A percentile compares a stretch with the other conserved stretches of the same genome.
These are phyloP conservation scores for Lynx canadensis DNA, from an alignment of 2,113 vertebrate genomes.

Conservation along the genomic window DNA sequence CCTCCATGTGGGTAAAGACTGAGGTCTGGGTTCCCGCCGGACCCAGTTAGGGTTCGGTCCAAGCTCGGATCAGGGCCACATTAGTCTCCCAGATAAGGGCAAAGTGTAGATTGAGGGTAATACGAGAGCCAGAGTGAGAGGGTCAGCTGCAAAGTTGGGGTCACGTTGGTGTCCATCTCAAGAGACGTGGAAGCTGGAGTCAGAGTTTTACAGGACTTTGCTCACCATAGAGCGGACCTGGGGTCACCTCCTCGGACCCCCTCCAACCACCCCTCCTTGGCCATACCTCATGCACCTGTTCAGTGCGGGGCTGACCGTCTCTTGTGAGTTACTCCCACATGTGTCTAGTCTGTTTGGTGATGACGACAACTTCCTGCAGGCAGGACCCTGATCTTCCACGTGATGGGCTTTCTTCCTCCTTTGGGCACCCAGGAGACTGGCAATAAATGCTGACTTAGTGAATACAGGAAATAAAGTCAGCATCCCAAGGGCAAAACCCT, in stretches of 20 bases:
- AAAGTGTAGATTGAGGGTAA: neutral
- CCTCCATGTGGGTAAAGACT: neutral
- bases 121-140: neutral
- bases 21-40: neutral
- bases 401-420: neutral
- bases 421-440: neutral
- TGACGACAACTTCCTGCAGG: neutral
- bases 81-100: neutral
- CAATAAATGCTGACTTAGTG: neutral
- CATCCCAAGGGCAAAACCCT: neutral
- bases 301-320: accelerated
- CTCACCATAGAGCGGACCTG: neutral
- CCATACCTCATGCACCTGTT: too few species aligned
- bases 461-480: neutral
- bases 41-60: neutral
- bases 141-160: neutral
- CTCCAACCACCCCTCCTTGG: accelerated
- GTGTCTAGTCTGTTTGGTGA: neutral
- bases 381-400: neutral
- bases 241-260: neutral
- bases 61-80: neutral
- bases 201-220: neutral
- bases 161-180: neutral
- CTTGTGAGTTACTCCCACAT: neutral
- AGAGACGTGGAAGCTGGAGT: neutral